Conservation (phyloP, 1,140 invertebrate species). For the Euura saliciscinereae region DNA sequence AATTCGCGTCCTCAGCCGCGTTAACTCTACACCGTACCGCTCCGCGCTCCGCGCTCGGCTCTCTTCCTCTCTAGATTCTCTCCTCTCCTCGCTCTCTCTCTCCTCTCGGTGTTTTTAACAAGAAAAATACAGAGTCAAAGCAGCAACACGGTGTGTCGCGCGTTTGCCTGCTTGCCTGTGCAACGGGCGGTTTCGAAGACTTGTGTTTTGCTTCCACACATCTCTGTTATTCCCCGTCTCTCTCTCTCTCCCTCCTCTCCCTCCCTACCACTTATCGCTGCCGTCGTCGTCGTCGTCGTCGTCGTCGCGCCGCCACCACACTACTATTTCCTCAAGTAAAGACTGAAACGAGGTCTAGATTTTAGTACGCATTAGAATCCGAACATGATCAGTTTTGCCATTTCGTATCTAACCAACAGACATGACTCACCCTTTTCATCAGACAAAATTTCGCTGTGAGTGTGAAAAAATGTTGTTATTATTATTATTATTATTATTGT, state of each 20-base stretch:
- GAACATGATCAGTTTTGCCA: conserved; percentile 35
- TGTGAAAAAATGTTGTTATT: not conserved
- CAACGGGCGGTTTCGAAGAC: not conserved
- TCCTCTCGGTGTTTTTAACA: not conserved
- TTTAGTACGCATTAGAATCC: conserved; percentile 43
- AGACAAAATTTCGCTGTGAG: conserved; percentile 47
- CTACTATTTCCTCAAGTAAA: conserved; percentile 17
- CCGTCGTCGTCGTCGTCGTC: not conserved
- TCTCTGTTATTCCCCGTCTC: not conserved
- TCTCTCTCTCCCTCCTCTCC: conserved; percentile 11
- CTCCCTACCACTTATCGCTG: not conserved
- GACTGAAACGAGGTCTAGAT: conserved; percentile 43
- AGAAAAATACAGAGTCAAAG: no score
- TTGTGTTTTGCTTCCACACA: not conserved
- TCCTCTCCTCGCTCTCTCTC: not conserved
- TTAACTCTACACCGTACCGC: no score
- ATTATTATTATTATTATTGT: no score
- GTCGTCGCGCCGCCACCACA: not conserved
- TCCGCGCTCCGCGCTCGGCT: not conserved
- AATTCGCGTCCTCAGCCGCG: conserved; percentile 25
- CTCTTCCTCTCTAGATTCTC: conserved; percentile 1
- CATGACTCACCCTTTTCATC: conserved; percentile 38
- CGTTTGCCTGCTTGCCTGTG: not conserved
- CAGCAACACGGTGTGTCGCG: not conserved
- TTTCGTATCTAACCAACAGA: conserved; percentile 9